phyloP scores from a whole-genome alignment of 2,888 invertebrate species.

The Trilocha varians region DNA sequence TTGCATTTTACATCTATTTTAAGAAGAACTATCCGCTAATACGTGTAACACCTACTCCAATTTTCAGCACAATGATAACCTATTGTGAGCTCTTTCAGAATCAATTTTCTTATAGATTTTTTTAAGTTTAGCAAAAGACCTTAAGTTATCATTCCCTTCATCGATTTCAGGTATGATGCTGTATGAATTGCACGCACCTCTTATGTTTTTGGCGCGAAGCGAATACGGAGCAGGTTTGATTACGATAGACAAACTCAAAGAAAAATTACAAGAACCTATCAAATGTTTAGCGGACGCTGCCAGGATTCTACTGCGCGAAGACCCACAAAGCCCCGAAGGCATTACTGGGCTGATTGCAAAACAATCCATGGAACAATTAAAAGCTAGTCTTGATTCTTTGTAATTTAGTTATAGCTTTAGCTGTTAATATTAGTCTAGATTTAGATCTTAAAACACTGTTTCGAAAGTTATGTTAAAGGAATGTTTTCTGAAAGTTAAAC shows the following conservation, averaged over 20 bases:
- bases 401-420: conserved; percentile 14
- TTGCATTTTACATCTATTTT: too few species aligned
- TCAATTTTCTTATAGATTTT: too few species aligned
- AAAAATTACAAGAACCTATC: conserved; percentile 76
- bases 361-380: conserved; percentile 61
- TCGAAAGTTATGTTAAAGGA: too few species aligned
- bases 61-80: not conserved
- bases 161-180: conserved; percentile 76
- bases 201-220: conserved; percentile 79
- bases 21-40: too few species aligned
- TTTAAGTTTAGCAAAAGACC: too few species aligned
- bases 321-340: conserved; percentile 77
- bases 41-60: too few species aligned
- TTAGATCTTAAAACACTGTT: too few species aligned
- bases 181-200: conserved; percentile 86
- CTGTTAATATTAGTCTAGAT: not conserved
- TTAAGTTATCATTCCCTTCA: not conserved
- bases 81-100: not conserved
- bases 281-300: conserved; percentile 76
- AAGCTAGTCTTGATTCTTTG: conserved; percentile 47
- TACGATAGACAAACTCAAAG: conserved; percentile 73
- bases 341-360: conserved; percentile 74
- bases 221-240: conserved; percentile 75
- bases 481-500: too few species aligned
- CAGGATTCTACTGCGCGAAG: conserved; percentile 78